Percentiles rank a stretch among this genome's conserved stretches.
Evolutionary conservation across 2,797 vertebrate genomes (phyloP).

Genomic region (Mallotus villosus): DNA sequence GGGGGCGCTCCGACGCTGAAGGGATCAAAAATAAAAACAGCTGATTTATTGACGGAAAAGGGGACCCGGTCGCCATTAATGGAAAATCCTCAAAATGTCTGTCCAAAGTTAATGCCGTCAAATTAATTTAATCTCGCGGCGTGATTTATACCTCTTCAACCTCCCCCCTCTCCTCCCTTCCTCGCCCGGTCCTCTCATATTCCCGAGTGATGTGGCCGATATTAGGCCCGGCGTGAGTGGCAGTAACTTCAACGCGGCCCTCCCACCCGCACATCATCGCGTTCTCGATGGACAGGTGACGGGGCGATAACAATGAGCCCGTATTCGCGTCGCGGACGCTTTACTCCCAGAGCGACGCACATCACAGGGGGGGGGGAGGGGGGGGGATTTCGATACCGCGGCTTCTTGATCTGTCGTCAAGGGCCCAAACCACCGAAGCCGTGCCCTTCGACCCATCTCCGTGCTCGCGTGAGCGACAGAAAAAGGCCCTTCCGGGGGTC

Average conservation of each 20-base stretch:
- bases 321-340: neutral
- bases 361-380: too few relatives aligned
- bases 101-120: constrained; percentile 36
- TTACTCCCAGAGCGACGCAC: too few relatives aligned
- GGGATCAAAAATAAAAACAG: constrained; percentile 13
- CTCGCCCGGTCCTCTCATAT: neutral
- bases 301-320: too few relatives aligned
- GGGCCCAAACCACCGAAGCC: too few relatives aligned
- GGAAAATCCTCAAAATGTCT: constrained; percentile 30
- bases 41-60: constrained; percentile 25
- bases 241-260: neutral
- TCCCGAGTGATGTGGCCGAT: too few relatives aligned
- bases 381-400: too few relatives aligned
- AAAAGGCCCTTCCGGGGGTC: neutral
- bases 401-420: too few relatives aligned
- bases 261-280: neutral
- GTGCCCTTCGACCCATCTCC: too few relatives aligned
- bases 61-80: constrained; percentile 35
- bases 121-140: constrained; percentile 26
- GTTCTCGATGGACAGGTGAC: neutral
- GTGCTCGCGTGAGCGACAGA: too few relatives aligned
- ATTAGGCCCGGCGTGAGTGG: too few relatives aligned
- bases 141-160: constrained; percentile 33
- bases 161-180: neutral
- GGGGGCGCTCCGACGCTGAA: constrained; percentile 9